Conservation (phyloP, 2,888 invertebrate genomes). For the Argyresthia albistria region DNA sequence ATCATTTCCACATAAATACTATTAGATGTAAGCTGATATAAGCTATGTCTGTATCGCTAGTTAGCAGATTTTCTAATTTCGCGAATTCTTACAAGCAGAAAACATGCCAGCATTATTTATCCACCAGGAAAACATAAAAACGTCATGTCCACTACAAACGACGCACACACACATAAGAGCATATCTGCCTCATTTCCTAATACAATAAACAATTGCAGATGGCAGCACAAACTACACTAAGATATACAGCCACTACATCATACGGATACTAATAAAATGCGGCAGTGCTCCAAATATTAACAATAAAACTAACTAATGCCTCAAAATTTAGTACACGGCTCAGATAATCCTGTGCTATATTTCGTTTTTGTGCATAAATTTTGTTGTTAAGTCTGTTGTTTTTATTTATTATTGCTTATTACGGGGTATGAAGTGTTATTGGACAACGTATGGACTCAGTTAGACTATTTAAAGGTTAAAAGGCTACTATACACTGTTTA, state of each 20-base stretch:
- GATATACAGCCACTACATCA: no score
- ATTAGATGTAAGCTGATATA: no score
- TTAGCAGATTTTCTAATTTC: no score
- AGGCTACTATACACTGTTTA: neutral
- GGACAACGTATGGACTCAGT: neutral
- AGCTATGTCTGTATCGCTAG: no score
- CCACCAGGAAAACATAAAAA: no score
- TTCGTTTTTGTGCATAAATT: neutral
- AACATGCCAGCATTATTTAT: no score
- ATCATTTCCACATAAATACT: no score
- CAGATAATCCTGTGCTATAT: neutral
- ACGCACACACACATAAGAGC: no score
- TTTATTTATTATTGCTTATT: no score
- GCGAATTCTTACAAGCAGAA: no score
- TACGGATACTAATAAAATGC: neutral
- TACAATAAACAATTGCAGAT: slow-evolving; percentile 6
- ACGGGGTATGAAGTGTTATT: neutral
- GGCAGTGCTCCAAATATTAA: slow-evolving; percentile 7
- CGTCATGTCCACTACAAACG: no score
- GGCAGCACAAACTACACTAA: neutral
- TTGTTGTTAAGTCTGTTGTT: neutral
- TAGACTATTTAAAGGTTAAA: neutral
- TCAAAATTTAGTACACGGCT: slow-evolving; percentile 1
- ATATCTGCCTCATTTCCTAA: slow-evolving; percentile 8
- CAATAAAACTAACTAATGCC: slow-evolving; percentile 10